A percentile compares a stretch with the other conserved stretches of the same genome.
Conservation (phyloP, 2,797 vertebrate genomes). For the Anguilla marmorata region DNA sequence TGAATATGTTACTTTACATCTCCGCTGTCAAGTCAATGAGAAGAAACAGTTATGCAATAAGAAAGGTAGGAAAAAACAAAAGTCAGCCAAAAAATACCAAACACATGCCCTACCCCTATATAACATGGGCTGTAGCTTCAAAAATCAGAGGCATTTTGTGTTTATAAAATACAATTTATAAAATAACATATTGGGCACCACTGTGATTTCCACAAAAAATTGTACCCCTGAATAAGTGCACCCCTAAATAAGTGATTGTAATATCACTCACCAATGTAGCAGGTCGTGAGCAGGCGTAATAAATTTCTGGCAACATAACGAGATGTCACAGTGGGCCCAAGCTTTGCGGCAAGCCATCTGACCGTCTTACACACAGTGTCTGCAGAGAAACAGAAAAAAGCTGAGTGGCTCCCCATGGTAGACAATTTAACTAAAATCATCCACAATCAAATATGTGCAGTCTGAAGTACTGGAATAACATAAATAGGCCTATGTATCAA, state of each 20-base stretch:
- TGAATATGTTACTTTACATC: no score
- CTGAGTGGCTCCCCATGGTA: neutral
- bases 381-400: slow-evolving; percentile 53
- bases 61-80: no score
- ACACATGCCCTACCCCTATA: no score
- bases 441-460: neutral
- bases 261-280: slow-evolving; percentile 84
- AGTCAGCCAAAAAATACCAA: no score
- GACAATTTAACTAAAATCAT: neutral
- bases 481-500: no score
- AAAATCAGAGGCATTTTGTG: no score
- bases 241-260: neutral
- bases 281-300: slow-evolving; percentile 90
- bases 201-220: neutral
- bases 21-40: no score
- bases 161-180: no score
- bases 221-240: neutral
- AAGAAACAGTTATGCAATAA: no score
- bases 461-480: neutral
- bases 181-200: neutral
- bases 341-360: slow-evolving; percentile 91
- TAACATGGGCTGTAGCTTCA: no score
- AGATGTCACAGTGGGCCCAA: slow-evolving; percentile 92
- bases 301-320: slow-evolving; percentile 89
- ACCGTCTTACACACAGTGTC: slow-evolving; percentile 97